A percentile compares a stretch with the other conserved stretches of the same genome.
Conservation (phyloP, 1,140 invertebrate genomes). For the Gonioctena quinquepunctata region DNA sequence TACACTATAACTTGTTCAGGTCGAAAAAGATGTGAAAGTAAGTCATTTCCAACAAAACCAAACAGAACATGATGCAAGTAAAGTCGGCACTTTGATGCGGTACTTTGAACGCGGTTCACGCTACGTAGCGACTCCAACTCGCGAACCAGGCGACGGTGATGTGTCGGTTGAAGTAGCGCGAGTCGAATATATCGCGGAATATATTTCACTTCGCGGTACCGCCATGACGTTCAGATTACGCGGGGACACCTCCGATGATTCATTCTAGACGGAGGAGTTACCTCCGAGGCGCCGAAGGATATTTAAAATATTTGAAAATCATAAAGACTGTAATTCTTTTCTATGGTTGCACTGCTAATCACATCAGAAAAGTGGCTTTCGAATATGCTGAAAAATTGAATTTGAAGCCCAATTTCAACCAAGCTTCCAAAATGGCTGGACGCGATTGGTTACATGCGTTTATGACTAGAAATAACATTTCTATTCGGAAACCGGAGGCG, state of each 20-base stretch:
- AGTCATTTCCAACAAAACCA: conserved; percentile 21
- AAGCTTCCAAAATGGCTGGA: no score
- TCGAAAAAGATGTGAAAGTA: conserved; percentile 3
- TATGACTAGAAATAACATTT: no score
- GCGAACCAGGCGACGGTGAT: background rate
- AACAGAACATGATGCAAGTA: conserved; percentile 11
- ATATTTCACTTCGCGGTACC: background rate
- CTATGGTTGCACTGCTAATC: no score
- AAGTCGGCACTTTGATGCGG: conserved; percentile 2
- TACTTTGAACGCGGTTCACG: background rate
- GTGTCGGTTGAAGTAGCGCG: no score
- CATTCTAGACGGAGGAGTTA: background rate
- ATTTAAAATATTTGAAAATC: no score
- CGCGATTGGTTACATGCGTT: no score
- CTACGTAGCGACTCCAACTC: background rate
- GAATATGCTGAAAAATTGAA: no score
- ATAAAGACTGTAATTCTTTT: no score
- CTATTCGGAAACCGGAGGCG: no score
- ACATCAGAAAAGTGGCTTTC: no score
- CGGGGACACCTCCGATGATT: background rate
- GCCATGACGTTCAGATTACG: background rate
- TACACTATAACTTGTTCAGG: conserved; percentile 2
- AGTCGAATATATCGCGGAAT: background rate
- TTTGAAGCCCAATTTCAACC: no score
- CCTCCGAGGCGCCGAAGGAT: no score